phyloP scores from a whole-genome alignment of 2,888 invertebrate species.

The Pandemis corylana region DNA sequence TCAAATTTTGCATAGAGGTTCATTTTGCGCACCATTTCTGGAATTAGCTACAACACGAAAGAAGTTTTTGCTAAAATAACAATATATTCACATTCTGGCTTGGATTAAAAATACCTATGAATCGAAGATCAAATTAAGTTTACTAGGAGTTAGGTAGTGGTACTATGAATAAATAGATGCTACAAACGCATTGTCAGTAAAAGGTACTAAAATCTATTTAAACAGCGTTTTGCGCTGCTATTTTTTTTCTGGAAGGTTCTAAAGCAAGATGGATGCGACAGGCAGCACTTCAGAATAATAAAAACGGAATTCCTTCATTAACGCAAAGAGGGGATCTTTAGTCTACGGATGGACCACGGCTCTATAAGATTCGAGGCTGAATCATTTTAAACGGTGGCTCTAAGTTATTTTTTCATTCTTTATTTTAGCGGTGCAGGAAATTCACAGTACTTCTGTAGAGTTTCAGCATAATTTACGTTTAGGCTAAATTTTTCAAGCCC shows the following conservation, averaged over 20 bases:
- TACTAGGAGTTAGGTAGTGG: too few species aligned
- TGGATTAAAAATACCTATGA: too few species aligned
- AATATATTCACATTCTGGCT: too few species aligned
- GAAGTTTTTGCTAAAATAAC: not conserved
- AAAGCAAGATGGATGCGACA: slow-evolving; percentile 66
- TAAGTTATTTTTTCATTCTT: not conserved
- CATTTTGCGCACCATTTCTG: not conserved
- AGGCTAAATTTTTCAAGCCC: not conserved
- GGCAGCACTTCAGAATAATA: slow-evolving; percentile 62
- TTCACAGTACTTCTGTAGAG: not conserved
- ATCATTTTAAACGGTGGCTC: slow-evolving; percentile 27
- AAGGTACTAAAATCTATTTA: slow-evolving; percentile 41
- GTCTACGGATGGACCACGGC: slow-evolving; percentile 45
- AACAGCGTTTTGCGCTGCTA: slow-evolving; percentile 49
- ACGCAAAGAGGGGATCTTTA: slow-evolving; percentile 46
- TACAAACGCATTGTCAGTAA: slow-evolving; percentile 27
- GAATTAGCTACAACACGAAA: not conserved
- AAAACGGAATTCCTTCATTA: slow-evolving; percentile 75
- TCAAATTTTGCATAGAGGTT: too few species aligned
- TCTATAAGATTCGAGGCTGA: slow-evolving; percentile 33
- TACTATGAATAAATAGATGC: not conserved
- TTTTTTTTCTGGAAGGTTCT: slow-evolving; percentile 46
- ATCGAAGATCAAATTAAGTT: too few species aligned
- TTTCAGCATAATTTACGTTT: not conserved
- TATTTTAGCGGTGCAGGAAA: not conserved